Percentiles rank a stretch among this genome's conserved stretches.
phyloP scores from a whole-genome alignment of 2,888 invertebrate genomes.

The Ramazzottius varieornatus region DNA sequence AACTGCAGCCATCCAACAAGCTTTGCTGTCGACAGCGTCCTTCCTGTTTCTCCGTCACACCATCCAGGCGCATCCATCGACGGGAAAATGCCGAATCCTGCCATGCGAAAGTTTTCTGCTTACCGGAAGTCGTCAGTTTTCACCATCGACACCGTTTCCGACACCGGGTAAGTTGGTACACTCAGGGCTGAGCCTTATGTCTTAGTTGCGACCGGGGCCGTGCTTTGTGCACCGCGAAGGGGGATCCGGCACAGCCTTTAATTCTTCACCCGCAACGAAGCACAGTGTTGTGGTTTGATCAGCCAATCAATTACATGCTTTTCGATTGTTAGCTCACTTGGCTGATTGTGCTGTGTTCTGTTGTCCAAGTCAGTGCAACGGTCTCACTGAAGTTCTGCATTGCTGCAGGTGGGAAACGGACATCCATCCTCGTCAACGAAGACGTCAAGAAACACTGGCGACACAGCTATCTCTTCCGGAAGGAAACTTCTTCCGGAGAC shows the following conservation, averaged over 20 bases:
- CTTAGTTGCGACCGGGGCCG: too few species aligned
- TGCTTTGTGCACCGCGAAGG: neutral
- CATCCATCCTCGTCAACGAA: neutral
- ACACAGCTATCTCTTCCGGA: neutral
- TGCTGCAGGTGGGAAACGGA: slow-evolving; percentile 1
- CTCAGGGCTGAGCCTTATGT: too few species aligned
- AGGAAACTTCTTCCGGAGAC: neutral
- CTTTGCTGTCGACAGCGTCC: too few species aligned
- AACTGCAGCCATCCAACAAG: too few species aligned
- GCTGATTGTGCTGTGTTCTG: neutral
- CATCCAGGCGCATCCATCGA: too few species aligned
- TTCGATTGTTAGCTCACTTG: neutral
- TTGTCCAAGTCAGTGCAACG: neutral
- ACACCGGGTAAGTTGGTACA: neutral
- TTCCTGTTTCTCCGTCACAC: too few species aligned
- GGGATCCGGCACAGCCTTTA: neutral
- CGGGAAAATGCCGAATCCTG: too few species aligned
- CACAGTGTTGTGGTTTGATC: too few species aligned
- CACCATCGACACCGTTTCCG: neutral
- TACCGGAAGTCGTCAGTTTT: neutral
- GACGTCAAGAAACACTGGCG: too few species aligned
- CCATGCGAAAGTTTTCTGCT: neutral
- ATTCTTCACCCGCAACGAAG: neutral
- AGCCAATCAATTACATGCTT: neutral
- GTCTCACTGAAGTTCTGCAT: neutral